These are phyloP conservation scores for Achatina immaculata DNA, from an alignment of 1,140 invertebrate genomes.

Conservation along the genomic window DNA sequence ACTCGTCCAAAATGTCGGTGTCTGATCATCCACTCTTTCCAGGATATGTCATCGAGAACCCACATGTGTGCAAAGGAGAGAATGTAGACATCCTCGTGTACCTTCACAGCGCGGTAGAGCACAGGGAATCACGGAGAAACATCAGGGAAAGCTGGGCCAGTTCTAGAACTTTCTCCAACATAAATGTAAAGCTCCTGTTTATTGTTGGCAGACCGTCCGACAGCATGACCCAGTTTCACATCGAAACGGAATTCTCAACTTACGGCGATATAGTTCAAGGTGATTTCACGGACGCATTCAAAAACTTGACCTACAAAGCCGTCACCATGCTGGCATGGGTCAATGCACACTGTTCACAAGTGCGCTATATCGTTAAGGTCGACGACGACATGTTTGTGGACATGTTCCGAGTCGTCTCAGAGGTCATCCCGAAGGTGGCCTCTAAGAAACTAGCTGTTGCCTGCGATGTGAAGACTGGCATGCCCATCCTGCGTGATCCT, in stretches of 20 bases:
- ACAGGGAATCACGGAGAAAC: constrained; percentile 49
- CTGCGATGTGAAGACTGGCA: constrained; percentile 49
- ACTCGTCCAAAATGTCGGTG: neutral
- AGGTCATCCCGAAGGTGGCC: constrained; percentile 50
- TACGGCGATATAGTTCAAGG: constrained; percentile 67
- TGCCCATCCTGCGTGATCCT: constrained; percentile 55
- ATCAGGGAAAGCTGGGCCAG: constrained; percentile 68
- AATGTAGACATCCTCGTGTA: constrained; percentile 51
- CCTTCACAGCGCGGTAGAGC: constrained; percentile 45
- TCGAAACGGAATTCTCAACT: constrained; percentile 50
- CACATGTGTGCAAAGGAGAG: constrained; percentile 26
- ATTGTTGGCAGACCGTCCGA: constrained; percentile 77
- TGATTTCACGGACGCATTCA: constrained; percentile 57
- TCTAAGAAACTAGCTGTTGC: constrained; percentile 35
- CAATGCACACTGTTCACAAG: constrained; percentile 76
- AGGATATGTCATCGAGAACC: constrained; percentile 35
- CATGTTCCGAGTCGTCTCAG: constrained; percentile 58
- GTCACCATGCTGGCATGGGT: constrained; percentile 88
- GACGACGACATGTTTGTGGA: constrained; percentile 90
- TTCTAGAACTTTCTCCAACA: constrained; percentile 40
- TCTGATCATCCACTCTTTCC: constrained; percentile 36
- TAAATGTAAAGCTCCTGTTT: constrained; percentile 74
- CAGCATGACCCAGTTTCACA: constrained; percentile 35
- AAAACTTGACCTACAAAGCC: constrained; percentile 73
- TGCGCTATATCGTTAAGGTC: constrained; percentile 86